These are phyloP conservation scores for Sebastes vulpes DNA, from an alignment of 2,797 vertebrate species.

Conservation along the genomic window DNA sequence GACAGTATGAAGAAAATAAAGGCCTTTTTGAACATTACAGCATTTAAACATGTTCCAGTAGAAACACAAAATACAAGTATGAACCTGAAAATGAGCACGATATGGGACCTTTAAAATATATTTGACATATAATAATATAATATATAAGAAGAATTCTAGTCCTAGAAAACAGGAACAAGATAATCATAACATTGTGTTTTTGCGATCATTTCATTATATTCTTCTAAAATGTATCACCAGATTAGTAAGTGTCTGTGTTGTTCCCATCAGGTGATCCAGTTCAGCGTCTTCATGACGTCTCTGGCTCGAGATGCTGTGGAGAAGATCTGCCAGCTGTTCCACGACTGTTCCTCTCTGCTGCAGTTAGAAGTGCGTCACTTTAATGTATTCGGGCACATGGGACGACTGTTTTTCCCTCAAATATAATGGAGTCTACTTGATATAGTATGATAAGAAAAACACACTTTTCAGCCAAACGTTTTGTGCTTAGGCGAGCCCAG, in stretches of 20 bases:
- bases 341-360: constrained; percentile 71
- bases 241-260: background rate
- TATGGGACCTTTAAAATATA: too few species aligned
- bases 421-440: too few species aligned
- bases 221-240: background rate
- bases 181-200: background rate
- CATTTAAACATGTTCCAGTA: too few species aligned
- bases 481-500: too few species aligned
- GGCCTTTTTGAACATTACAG: too few species aligned
- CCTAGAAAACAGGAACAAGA: background rate
- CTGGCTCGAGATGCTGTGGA: constrained; percentile 77
- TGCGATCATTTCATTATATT: background rate
- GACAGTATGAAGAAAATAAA: too few species aligned
- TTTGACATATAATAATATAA: background rate
- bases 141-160: background rate
- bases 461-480: too few species aligned
- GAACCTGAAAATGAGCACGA: too few species aligned
- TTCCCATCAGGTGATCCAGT: constrained; percentile 63
- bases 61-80: too few species aligned
- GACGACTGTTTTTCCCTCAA: too few species aligned
- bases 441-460: too few species aligned
- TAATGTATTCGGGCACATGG: background rate
- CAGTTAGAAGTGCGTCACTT: constrained; percentile 53
- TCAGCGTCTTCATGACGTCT: constrained; percentile 72
- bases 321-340: constrained; percentile 80